Evolutionary conservation across 1,140 invertebrate species (phyloP).

Genomic region (Pinna nobilis): DNA sequence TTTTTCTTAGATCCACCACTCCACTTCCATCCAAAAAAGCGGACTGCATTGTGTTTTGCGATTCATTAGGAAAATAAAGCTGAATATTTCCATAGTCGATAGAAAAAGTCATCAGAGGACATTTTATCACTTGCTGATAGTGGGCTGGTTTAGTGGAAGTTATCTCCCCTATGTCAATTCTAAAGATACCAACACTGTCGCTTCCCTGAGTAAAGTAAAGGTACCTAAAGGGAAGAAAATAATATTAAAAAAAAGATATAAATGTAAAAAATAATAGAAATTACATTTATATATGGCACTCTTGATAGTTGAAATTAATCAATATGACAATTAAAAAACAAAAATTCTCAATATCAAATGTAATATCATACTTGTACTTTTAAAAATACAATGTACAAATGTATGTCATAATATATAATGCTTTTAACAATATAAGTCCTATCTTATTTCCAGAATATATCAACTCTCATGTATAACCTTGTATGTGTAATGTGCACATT

Average conservation of each 20-base stretch:
- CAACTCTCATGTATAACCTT: too few relatives aligned
- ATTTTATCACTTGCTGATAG: slow-evolving; percentile 77
- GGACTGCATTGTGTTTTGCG: slow-evolving; percentile 85
- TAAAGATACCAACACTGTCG: slow-evolving; percentile 82
- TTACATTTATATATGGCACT: too few relatives aligned
- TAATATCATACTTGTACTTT: too few relatives aligned
- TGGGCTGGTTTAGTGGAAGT: slow-evolving; percentile 78
- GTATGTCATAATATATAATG: too few relatives aligned
- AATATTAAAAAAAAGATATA: neutral
- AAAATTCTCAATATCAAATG: too few relatives aligned
- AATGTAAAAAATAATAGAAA: neutral
- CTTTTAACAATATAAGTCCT: too few relatives aligned
- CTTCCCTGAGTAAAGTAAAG: slow-evolving; percentile 86
- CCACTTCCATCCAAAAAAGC: slow-evolving; percentile 89
- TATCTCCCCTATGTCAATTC: slow-evolving; percentile 85
- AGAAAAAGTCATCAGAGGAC: slow-evolving; percentile 82
- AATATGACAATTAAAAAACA: too few relatives aligned
- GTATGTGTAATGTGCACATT: too few relatives aligned
- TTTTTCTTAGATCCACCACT: slow-evolving; percentile 81
- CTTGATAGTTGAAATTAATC: too few relatives aligned
- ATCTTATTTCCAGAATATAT: too few relatives aligned
- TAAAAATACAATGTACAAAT: too few relatives aligned
- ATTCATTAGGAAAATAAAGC: slow-evolving; percentile 83
- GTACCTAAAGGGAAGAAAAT: slow-evolving; percentile 77
- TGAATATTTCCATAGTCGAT: slow-evolving; percentile 88